Percentiles rank a stretch among this genome's conserved stretches.
These are phyloP conservation scores for Heliconius eleuchia DNA, from an alignment of 1,140 invertebrate genomes.

Conservation along the genomic window DNA sequence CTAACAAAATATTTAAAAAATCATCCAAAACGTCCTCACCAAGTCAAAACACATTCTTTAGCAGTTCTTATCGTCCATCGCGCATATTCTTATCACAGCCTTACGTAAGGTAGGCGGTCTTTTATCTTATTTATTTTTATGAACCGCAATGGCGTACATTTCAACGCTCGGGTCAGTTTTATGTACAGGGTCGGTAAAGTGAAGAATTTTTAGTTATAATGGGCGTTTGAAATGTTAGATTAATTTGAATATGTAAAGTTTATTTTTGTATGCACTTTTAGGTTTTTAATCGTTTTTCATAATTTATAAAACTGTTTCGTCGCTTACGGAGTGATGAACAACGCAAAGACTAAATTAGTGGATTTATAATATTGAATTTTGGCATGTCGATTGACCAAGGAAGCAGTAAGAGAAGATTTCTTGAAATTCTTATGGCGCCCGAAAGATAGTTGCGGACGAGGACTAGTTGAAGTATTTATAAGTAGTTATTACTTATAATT, in stretches of 20 bases:
- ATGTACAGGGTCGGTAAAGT: neutral
- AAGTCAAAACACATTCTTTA: neutral
- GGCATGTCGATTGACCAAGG: too few relatives aligned
- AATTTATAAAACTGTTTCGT: too few relatives aligned
- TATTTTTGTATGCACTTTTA: neutral
- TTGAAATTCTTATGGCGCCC: too few relatives aligned
- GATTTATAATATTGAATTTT: too few relatives aligned
- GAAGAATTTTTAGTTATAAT: constrained; percentile 8
- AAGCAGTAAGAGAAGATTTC: too few relatives aligned
- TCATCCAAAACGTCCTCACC: neutral
- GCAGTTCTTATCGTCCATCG: neutral
- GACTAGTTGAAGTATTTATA: too few relatives aligned
- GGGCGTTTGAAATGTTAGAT: neutral
- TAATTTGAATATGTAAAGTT: neutral
- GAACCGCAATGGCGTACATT: constrained; percentile 23
- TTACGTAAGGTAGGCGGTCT: constrained; percentile 16
- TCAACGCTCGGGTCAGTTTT: constrained; percentile 29
- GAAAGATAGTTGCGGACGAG: too few relatives aligned
- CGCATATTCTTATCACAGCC: neutral
- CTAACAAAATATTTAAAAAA: neutral
- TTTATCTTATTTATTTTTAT: constrained; percentile 33
- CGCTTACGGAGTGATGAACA: too few relatives aligned
- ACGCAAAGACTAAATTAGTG: too few relatives aligned
- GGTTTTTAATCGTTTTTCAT: neutral
- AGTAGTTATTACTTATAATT: too few relatives aligned